phyloP scores from a whole-genome alignment of 2,888 invertebrate species.

The Macropis europaea region DNA sequence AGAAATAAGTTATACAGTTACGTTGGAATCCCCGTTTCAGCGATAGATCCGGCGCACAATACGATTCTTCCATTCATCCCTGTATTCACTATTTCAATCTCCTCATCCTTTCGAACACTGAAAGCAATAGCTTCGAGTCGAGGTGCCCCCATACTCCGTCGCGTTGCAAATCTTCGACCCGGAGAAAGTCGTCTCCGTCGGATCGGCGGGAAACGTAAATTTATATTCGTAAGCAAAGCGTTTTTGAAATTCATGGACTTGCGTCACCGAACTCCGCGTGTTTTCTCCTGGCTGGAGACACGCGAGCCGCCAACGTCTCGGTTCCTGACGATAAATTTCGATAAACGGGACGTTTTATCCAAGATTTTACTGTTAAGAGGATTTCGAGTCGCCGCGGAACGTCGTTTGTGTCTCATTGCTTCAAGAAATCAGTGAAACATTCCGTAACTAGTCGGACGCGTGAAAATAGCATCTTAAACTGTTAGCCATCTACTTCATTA shows the following conservation, averaged over 20 bases:
- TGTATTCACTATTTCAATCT: slow-evolving; percentile 35
- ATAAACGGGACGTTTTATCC: no score
- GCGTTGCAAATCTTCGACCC: slow-evolving; percentile 10
- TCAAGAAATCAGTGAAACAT: no score
- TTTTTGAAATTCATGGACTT: not conserved
- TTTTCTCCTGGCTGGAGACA: not conserved
- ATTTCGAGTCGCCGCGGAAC: no score
- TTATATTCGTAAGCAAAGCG: slow-evolving; percentile 5
- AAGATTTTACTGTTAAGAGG: no score
- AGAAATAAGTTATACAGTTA: not conserved
- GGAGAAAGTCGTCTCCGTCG: slow-evolving; percentile 16
- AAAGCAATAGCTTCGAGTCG: slow-evolving; percentile 21
- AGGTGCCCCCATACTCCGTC: not conserved
- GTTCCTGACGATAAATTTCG: no score
- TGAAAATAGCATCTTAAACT: no score
- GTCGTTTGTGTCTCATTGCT: no score
- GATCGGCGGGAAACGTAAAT: not conserved
- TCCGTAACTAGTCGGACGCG: no score
- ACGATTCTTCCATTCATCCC: slow-evolving; percentile 21
- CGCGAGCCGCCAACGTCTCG: not conserved
- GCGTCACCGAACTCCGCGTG: not conserved
- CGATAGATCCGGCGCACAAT: not conserved
- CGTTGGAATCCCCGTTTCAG: slow-evolving; percentile 9
- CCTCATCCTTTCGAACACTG: slow-evolving; percentile 6
- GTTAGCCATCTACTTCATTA: no score